Base-by-base conservation (phyloP, 1,140 invertebrate species). In the Zophobas morio region DNA sequence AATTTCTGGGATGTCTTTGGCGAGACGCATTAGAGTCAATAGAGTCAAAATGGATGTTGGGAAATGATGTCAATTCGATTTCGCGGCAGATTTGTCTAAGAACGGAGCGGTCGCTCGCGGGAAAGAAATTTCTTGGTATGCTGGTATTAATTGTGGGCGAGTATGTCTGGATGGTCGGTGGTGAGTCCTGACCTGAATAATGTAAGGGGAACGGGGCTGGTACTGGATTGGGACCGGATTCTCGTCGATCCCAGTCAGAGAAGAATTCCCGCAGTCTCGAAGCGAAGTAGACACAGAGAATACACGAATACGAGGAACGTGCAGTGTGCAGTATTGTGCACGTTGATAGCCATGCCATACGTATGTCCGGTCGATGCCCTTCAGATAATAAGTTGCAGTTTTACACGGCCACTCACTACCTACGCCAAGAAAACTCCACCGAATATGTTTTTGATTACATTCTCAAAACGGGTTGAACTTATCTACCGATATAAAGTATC, bases 301-400 rank as follows among this genome's bases (percentile, higher is more conserved):
- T 73, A 73, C 6, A 73, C 71, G 49, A 73, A 73, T 73, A 73
- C 49, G 71, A 73, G 37, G 71, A 72, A 53, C 47, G 71, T 73
- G 49, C 54, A 73, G 49, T 73, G 71, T 73, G 71, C 71, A 56
- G 71, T 73, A 73, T 56, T 73, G 71, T 73, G 49, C 71, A 73
- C 3, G 71, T 54, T 56, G 71, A 73, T 73, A 39, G 71, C 49
- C 71, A 49, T 73, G 71, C 49, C 71, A 49, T 73, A 73, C 36
- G 70, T 72, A 72, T 73, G 71, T 73, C 71, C 71, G 71, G 71
- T 73, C 71, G 71, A 73, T 73, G 71, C 71, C 71, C 71, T 56
- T 73, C 71, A 56, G 71, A 73, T 73, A 73, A 73, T 73, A 73
- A 73, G 71, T 73, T 73, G 51, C 71, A 73, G 71, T 73, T 73